These are phyloP conservation scores for Petromus typicus DNA, from an alignment of 2,113 vertebrate genomes.

Conservation along the genomic window DNA sequence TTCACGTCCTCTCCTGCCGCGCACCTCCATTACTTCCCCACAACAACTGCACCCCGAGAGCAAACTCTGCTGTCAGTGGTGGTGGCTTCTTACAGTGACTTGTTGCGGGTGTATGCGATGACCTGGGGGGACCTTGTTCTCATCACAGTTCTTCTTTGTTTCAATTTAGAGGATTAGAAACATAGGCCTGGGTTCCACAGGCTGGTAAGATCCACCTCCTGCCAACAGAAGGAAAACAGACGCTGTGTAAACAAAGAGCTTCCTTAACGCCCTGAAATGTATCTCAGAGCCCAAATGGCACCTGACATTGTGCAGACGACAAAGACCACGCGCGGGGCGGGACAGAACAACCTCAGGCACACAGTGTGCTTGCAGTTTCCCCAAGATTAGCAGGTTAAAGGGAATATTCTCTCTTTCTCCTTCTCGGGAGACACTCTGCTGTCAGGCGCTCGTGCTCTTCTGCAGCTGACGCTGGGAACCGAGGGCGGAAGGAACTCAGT, in stretches of 20 bases:
- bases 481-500: background rate
- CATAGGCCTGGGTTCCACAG: no score
- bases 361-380: background rate
- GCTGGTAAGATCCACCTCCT: background rate
- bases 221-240: background rate
- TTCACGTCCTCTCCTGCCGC: background rate
- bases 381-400: background rate
- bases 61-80: background rate
- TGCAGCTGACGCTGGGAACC: background rate
- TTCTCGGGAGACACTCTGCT: background rate
- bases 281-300: background rate
- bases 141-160: slow-evolving; percentile 12
- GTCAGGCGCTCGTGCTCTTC: no score
- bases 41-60: background rate
- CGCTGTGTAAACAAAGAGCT: background rate
- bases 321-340: background rate
- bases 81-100: background rate
- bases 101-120: background rate
- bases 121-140: background rate
- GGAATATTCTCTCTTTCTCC: background rate
- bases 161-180: background rate
- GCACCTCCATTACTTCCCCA: background rate
- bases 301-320: background rate
- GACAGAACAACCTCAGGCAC: background rate
- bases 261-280: background rate